Base-by-base conservation (phyloP, 2,888 invertebrate species). In the Drosophila emarginata region DNA sequence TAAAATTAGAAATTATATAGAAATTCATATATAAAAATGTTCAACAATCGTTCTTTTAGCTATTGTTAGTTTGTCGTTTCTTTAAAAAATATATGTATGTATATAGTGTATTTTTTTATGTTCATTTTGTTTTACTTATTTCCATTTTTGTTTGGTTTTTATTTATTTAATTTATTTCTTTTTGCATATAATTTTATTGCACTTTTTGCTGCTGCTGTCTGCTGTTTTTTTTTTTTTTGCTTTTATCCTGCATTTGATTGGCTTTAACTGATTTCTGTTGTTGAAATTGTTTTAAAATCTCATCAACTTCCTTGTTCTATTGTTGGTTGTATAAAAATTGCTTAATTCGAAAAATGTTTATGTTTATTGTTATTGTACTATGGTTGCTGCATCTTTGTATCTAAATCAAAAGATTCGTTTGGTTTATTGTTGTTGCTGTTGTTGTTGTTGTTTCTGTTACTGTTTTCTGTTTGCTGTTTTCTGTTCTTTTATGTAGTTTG, bases 11-110 rank as follows among this genome's bases (percentile, higher is more conserved):
- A 88, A 88, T 87, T 14, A 86, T 79, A 87, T 79, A 81, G 60
- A 84, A 80, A 87, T 80, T 84, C 69, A 85, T 79, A 83, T 83
- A 76, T 76, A 75, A 84, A 87, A 86, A 74, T 85, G 84, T 80
- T 83, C 74, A 86, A 87, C 85, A 87, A 86, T 78, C 67, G 54
- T 75, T 69, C 32, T 76, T 88, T 28, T 66, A 77, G 73, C 84
- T 85, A 83, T 85, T 88, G 86, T 87, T 82, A 76, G 69, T 68
- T 72, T 72, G 67, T 57, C 61, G 28, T 45, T 36, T 45, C 51
- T 36, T 58, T 63, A 64, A 76, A 87, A 83, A 84, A 84, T 80
- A 84, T 84, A 80, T 82, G 61, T 75, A 65, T 78, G 68, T 77
- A 75, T 68, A 71, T 74, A 54, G 62, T 54, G 56, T 65, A 60